Evolutionary conservation across 2,113 vertebrate genomes (phyloP).

Genomic region (Hyaena hyaena): DNA sequence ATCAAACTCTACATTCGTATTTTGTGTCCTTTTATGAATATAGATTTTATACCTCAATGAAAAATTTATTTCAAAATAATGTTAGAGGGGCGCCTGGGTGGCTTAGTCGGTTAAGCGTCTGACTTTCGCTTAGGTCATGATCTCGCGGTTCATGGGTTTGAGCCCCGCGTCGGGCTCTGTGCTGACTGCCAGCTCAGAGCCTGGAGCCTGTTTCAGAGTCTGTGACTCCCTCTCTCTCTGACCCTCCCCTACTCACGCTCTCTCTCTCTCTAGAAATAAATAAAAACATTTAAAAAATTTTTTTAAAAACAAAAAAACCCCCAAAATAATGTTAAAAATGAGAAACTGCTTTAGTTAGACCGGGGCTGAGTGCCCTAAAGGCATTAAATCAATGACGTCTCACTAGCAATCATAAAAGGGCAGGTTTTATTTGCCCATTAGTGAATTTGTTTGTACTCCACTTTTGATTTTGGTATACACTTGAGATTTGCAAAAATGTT

Average conservation of each 20-base stretch:
- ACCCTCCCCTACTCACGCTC: no score
- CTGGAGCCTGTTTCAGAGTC: no score
- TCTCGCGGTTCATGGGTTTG: no score
- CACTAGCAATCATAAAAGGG: neutral
- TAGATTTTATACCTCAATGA: neutral
- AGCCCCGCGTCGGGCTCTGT: no score
- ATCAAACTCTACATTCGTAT: neutral
- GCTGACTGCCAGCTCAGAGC: no score
- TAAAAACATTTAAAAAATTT: no score
- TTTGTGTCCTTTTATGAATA: conserved; percentile 10
- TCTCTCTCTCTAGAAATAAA: no score
- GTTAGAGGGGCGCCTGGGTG: neutral
- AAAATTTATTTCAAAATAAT: conserved; percentile 47
- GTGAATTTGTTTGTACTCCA: conserved; percentile 30
- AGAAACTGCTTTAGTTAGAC: neutral
- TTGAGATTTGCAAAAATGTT: conserved; percentile 11
- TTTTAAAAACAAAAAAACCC: no score
- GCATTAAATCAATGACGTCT: conserved; percentile 1
- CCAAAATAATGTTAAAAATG: neutral
- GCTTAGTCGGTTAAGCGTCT: no score
- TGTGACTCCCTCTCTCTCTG: no score
- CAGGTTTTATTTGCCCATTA: conserved; percentile 41
- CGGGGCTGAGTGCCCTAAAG: neutral
- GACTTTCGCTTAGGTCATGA: no score
- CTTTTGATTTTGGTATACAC: conserved; percentile 10